Base-by-base conservation (phyloP, 2,888 invertebrate species). In the Mimas tiliae region DNA sequence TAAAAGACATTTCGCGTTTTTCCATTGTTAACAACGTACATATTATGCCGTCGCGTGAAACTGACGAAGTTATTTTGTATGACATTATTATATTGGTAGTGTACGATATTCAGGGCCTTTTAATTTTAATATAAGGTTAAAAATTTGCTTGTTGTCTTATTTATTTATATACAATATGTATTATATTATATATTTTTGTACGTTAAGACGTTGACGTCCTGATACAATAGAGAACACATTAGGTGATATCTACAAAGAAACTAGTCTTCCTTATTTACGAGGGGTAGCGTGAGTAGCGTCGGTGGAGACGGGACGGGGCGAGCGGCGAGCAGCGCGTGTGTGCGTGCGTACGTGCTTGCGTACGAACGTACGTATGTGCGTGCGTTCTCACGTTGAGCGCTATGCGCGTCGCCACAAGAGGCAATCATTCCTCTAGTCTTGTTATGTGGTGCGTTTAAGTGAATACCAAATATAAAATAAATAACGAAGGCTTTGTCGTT, bases 371-470 rank as follows among this genome's bases (percentile, higher is more conserved):
- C 55, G 38, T 11, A n/a, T 34, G 55, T 38, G 55, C 55, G 34
- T 34, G 34, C 53, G n/a, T n/a, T 7, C 53, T 11, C 33, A 21
- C 45, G 11, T 19, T 19, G 66, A 48, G 16, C 33, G 64, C 52
- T 48, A 33, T 33, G 65, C 66, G 65, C 79, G 84, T 82, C 87
- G 84, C 85, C 90, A 84, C 88, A 81, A 90, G 92, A 92, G 92
- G 93, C 92, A 90, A 91, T 90, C 87, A 90, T 88, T 89, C 92
- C 92, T 92, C 93, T 93, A 93, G 93, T 93, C 93, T 90, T 88
- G 90, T 87, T 88, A 87, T 85, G 90, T 92, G 93, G 93, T 93
- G 93, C 93, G 92, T 85, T 84, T 89, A 88, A 85, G 87, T 83
- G 84, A 88, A 93, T 93, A 93, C 93, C 93, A 93, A 93, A 93